Conservation (phyloP, 2,797 vertebrate genomes). For the Chaunax sp. region DNA sequence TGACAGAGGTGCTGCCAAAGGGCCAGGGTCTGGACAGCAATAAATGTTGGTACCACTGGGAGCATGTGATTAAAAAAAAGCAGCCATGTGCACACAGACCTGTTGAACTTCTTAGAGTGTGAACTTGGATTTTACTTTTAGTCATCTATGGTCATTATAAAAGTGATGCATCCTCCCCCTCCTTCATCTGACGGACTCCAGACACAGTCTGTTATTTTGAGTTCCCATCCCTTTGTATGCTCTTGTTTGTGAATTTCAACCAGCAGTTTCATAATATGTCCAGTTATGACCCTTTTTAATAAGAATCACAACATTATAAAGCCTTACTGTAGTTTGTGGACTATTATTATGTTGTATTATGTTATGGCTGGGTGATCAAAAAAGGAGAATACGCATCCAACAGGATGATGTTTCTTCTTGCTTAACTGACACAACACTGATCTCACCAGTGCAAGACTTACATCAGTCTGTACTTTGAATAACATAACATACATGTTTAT, state of each 20-base stretch:
- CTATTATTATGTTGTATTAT: too few relatives aligned
- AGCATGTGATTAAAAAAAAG: constrained; percentile 16
- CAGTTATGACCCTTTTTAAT: too few relatives aligned
- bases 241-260: not conserved
- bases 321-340: too few relatives aligned
- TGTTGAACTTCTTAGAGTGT: constrained; percentile 6
- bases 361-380: too few relatives aligned
- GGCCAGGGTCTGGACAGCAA: constrained; percentile 11
- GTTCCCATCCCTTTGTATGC: not conserved
- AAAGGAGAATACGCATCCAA: too few relatives aligned
- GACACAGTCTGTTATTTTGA: not conserved
- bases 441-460: too few relatives aligned
- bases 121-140: constrained; percentile 18
- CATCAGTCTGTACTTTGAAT: too few relatives aligned
- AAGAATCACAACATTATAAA: too few relatives aligned
- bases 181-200: constrained; percentile 26
- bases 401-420: too few relatives aligned
- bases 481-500: too few relatives aligned
- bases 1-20: constrained; percentile 46
- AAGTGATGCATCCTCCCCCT: constrained; percentile 11
- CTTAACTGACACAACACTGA: too few relatives aligned
- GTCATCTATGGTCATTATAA: constrained; percentile 6
- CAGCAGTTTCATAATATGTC: too few relatives aligned
- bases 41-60: constrained; percentile 21
- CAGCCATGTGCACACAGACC: not conserved